A percentile compares a stretch with the other conserved stretches of the same genome.
Conservation (phyloP, 2,888 invertebrate genomes). For the Zhuqinia jingwanae region DNA sequence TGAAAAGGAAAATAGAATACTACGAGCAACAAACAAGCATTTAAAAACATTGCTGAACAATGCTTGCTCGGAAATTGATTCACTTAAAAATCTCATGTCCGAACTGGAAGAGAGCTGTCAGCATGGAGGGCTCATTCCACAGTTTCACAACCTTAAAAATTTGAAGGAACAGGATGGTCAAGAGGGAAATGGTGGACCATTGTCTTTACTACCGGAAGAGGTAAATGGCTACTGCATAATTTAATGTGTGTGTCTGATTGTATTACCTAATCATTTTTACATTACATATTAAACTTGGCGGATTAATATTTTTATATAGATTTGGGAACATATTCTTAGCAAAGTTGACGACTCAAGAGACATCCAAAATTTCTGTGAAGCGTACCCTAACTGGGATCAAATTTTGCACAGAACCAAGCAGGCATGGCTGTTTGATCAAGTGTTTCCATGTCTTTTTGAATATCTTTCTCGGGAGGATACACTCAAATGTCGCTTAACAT, state of each 20-base stretch:
- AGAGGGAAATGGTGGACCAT: neutral
- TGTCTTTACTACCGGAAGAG: conserved; percentile 15
- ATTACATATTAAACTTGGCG: too few relatives aligned
- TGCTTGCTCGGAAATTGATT: neutral
- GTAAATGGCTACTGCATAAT: conserved; percentile 6
- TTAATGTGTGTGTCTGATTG: neutral
- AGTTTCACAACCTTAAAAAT: neutral
- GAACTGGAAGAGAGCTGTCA: conserved; percentile 22
- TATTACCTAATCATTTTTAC: too few relatives aligned
- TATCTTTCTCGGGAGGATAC: neutral
- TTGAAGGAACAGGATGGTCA: neutral
- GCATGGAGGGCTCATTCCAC: neutral
- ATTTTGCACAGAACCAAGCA: neutral
- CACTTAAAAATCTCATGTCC: neutral
- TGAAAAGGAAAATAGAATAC: neutral
- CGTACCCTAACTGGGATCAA: neutral
- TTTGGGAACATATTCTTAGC: neutral
- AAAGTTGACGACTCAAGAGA: neutral
- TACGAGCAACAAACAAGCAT: conserved; percentile 21
- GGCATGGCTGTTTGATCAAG: neutral
- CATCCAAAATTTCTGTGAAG: neutral
- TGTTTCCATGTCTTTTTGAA: neutral
- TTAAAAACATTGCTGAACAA: neutral
- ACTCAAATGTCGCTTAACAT: neutral
- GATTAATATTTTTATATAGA: neutral